These are phyloP conservation scores for Melanostigma gelatinosum DNA, from an alignment of 2,113 vertebrate genomes.

Conservation along the genomic window DNA sequence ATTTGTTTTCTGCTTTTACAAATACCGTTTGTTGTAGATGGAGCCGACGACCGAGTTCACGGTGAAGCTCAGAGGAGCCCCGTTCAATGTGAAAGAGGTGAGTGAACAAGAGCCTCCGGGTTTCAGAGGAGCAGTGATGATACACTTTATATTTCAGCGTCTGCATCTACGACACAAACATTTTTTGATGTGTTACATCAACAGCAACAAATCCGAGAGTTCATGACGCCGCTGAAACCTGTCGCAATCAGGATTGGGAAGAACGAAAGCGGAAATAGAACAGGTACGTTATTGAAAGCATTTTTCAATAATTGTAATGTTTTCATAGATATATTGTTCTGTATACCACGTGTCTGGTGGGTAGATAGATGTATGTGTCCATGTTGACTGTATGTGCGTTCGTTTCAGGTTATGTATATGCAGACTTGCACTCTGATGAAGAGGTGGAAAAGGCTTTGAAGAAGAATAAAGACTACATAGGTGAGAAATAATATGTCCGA, in stretches of 20 bases:
- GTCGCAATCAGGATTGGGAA: conserved; percentile 89
- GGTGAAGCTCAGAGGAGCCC: conserved; percentile 90
- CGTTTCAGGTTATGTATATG: conserved; percentile 90
- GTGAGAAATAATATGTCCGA: conserved; percentile 75
- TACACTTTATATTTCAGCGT: neutral
- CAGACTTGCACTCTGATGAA: conserved; percentile 90
- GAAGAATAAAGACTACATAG: conserved; percentile 92
- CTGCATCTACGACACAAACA: neutral
- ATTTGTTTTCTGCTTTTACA: neutral
- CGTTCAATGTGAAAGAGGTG: conserved; percentile 90
- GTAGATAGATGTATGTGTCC: neutral
- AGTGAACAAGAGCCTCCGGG: neutral
- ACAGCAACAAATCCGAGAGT: conserved; percentile 91
- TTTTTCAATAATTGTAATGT: neutral
- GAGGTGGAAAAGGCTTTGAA: conserved; percentile 91
- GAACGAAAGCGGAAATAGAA: conserved; percentile 87
- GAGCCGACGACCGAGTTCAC: conserved; percentile 85
- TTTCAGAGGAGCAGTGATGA: neutral
- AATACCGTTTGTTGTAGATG: conserved; percentile 53
- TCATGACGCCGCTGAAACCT: conserved; percentile 91
- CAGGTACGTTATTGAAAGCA: conserved; percentile 78
- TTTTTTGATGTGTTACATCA: neutral
- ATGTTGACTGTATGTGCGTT: conserved; percentile 11
- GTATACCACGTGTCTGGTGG: neutral
- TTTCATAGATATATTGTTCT: neutral